phyloP scores from a whole-genome alignment of 2,888 invertebrate species.

The Pedicia rivosa region DNA sequence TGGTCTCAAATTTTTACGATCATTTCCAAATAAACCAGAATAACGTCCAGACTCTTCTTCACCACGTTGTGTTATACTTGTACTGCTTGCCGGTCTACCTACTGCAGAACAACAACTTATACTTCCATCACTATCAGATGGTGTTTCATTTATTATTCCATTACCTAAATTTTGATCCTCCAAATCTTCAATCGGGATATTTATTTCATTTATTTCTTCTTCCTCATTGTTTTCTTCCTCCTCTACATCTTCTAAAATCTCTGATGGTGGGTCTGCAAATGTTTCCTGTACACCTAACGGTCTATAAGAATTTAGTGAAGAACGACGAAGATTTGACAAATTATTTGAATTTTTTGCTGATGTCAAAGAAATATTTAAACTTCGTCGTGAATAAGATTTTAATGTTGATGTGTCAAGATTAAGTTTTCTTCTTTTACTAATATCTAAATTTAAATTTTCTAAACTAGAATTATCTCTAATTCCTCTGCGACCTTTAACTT shows the following conservation, averaged over 20 bases:
- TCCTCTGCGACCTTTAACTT: too few relatives aligned
- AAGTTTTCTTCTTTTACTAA: too few relatives aligned
- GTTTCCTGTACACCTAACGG: too few relatives aligned
- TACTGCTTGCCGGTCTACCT: slow-evolving; percentile 9
- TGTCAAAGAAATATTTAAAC: too few relatives aligned
- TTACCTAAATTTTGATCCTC: slow-evolving; percentile 10
- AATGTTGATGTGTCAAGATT: too few relatives aligned
- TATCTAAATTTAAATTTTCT: too few relatives aligned
- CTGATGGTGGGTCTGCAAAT: too few relatives aligned
- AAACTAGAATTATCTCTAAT: too few relatives aligned
- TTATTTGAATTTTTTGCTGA: too few relatives aligned
- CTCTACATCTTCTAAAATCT: slow-evolving; percentile 12
- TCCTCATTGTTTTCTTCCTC: slow-evolving; percentile 11
- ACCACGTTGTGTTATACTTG: neutral
- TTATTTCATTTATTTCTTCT: slow-evolving; percentile 8
- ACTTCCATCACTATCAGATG: slow-evolving; percentile 20
- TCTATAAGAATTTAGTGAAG: too few relatives aligned
- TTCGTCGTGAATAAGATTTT: too few relatives aligned
- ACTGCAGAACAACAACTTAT: slow-evolving; percentile 11
- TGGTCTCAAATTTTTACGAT: slow-evolving; percentile 12
- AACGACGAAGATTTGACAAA: too few relatives aligned
- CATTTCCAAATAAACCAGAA: slow-evolving; percentile 11
- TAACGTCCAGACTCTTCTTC: neutral
- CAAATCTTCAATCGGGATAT: slow-evolving; percentile 9
- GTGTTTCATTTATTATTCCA: slow-evolving; percentile 12